Base-by-base conservation (phyloP, 2,888 invertebrate species). In the Germaria angustata region DNA sequence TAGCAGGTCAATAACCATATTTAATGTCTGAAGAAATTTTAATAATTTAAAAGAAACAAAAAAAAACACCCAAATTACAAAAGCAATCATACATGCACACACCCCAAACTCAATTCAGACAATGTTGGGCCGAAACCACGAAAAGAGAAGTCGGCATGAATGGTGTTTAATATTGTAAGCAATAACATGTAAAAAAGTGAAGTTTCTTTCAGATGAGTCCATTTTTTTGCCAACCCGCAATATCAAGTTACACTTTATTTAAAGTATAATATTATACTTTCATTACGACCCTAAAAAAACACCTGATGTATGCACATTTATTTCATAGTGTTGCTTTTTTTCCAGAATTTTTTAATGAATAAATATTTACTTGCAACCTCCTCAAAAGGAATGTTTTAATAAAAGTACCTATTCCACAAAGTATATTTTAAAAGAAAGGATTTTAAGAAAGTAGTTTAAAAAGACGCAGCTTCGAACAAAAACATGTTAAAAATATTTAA, bases 1-100 rank as follows among this genome's bases (percentile, higher is more conserved):
- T 65, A 55, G 41, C 73, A 55, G 73, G 73, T 75, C 65, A 75
- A 75, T 75, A 57, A 59, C 76, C 65, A 65, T 46, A 75, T 46
- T 66, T 49, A 28, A 24, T 17, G 39, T 34, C 53, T 36, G 2
- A 32, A 66, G 32, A 46, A n/a, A 22, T 69, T 61, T n/a, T 2
- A 20, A 28, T 39, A 39, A 39, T 41, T 15, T 22, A 20, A 61
- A 61, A 39, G 7, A n/a, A 13, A 17, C 15, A 46, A 53, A 53
- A 49, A 36, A 51, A 34, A n/a, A n/a, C 7, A 5, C 1, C 34
- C 1, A 24, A 55, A 55, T 53, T 46, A 61, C 11, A 24, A 65
- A 17, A 57, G n/a, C 9, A 34, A 20, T 22, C 13, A 53, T 22
- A 13, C 24, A 24, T 24, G 51, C 9, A 20, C 13, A 8, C 51